Percentiles rank a stretch among this genome's conserved stretches.
These are phyloP conservation scores for Genyomyrus donnyi DNA, from an alignment of 2,113 vertebrate genomes.

Conservation along the genomic window DNA sequence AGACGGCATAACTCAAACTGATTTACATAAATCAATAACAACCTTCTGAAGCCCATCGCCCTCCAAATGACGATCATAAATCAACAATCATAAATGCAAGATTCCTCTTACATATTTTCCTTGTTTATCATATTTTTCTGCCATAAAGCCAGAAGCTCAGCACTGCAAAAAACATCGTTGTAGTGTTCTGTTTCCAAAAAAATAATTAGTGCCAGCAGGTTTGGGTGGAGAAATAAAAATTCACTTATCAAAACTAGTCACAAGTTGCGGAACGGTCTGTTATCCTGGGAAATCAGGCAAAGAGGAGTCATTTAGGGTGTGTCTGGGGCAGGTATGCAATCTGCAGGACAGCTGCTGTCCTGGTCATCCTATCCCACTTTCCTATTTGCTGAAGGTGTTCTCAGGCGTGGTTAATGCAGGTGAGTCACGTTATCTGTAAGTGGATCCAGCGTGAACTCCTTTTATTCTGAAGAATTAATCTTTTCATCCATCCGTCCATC, in stretches of 20 bases:
- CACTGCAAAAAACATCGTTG: background rate
- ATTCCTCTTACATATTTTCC: background rate
- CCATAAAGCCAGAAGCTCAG: background rate
- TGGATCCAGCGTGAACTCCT: background rate
- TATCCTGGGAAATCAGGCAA: background rate
- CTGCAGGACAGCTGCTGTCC: background rate
- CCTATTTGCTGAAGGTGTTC: conserved; percentile 7
- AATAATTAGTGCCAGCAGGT: background rate
- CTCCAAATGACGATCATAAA: background rate
- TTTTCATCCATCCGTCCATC: background rate
- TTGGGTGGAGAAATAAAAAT: background rate
- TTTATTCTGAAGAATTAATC: background rate
- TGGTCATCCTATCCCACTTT: background rate
- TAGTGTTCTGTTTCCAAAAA: background rate
- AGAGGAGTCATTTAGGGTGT: background rate
- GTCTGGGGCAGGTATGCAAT: background rate
- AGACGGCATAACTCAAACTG: background rate
- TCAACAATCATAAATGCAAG: background rate
- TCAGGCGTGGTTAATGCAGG: background rate
- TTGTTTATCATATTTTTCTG: background rate
- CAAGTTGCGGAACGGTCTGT: background rate
- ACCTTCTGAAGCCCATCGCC: background rate
- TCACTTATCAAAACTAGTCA: background rate
- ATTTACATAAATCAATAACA: background rate
- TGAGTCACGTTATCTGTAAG: background rate